Conservation (phyloP, 1,140 invertebrate species). For the Vanessa atalanta region DNA sequence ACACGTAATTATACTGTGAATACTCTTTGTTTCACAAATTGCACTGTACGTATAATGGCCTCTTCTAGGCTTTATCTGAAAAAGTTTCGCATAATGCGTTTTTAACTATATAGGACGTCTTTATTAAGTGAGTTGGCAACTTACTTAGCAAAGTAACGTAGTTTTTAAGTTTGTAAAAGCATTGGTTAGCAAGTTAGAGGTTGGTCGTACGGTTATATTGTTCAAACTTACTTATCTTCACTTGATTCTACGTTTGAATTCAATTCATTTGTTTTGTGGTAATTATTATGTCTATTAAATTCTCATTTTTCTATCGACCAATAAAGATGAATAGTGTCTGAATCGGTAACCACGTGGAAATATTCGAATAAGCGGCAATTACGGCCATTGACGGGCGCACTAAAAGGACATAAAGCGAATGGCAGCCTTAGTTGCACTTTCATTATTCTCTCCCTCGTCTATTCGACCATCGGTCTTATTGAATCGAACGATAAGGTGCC, state of each 20-base stretch:
- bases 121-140: not conserved
- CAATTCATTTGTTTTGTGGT: not conserved
- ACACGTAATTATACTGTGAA: too few species aligned
- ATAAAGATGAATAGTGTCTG: conserved; percentile 34
- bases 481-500: conserved; percentile 76
- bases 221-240: not conserved
- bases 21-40: too few species aligned
- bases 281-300: not conserved
- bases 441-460: conserved; percentile 70
- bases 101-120: conserved; percentile 8
- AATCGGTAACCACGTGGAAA: conserved; percentile 44
- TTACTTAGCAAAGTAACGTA: conserved; percentile 3
- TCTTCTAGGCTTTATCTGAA: not conserved
- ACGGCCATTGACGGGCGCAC: conserved; percentile 60
- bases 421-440: conserved; percentile 70
- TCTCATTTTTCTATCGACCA: conserved; percentile 1
- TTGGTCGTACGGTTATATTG: not conserved
- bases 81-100: conserved; percentile 2
- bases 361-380: conserved; percentile 65
- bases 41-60: not conserved
- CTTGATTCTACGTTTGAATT: not conserved
- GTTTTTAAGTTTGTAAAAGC: conserved; percentile 5
- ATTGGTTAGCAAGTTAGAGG: conserved; percentile 24
- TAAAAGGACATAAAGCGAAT: conserved; percentile 58
- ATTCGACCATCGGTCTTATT: conserved; percentile 71